phyloP scores from a whole-genome alignment of 2,113 vertebrate species.

The Perca schrenkii region DNA sequence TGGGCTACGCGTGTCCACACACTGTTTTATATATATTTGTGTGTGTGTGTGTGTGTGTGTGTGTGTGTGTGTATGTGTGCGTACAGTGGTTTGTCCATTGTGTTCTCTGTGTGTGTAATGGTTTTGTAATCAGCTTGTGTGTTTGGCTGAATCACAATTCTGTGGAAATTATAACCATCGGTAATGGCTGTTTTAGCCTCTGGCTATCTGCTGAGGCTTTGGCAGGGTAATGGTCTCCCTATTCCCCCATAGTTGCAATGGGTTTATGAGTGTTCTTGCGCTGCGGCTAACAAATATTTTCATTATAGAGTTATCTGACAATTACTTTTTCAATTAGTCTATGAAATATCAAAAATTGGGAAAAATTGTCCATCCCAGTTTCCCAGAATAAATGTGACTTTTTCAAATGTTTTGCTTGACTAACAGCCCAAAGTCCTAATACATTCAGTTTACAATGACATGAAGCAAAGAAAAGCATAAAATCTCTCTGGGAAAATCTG shows the following conservation, averaged over 20 bases:
- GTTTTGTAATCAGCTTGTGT: slow-evolving; percentile 77
- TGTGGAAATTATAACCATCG: slow-evolving; percentile 68
- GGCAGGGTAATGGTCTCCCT: slow-evolving; percentile 21
- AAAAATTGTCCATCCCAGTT: not conserved
- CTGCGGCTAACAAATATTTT: not conserved
- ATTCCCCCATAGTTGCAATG: not conserved
- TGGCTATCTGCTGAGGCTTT: slow-evolving; percentile 64
- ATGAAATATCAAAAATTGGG: not conserved
- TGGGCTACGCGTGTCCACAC: slow-evolving; percentile 12
- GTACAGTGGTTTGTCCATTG: not conserved
- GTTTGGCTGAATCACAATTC: slow-evolving; percentile 58
- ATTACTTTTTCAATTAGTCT: too few species aligned
- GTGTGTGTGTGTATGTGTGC: slow-evolving; percentile 13
- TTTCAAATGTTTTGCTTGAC: not conserved
- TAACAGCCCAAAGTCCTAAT: not conserved
- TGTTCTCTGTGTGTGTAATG: slow-evolving; percentile 7
- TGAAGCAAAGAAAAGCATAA: too few species aligned
- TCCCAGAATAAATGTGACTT: not conserved
- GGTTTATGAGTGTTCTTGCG: not conserved
- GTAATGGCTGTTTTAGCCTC: slow-evolving; percentile 69
- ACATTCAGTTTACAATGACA: not conserved
- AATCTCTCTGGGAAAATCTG: not conserved
- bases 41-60: slow-evolving; percentile 16
- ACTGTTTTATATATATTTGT: slow-evolving; percentile 7
- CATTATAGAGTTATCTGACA: not conserved